Base-by-base conservation (phyloP, 2,888 invertebrate species). In the Aporophyla lueneburgensis region DNA sequence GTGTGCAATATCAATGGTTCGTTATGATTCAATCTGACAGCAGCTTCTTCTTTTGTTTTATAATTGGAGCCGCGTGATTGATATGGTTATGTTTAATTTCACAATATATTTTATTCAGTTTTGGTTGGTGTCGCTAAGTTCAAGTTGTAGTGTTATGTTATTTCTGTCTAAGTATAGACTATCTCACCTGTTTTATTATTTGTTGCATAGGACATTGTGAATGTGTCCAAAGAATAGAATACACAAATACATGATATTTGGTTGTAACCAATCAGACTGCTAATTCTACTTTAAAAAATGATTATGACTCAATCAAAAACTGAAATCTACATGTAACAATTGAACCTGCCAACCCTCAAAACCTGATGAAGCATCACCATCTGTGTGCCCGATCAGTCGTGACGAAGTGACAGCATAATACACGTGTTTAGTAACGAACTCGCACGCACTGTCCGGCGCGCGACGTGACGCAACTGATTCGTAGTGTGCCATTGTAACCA, bases 401-500 rank as follows among this genome's bases (percentile, higher is more conserved):
- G 69, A 58, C 78, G 49, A 58, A 78, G 75, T 84, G 84, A 84
- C 84, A 84, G 75, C 84, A 62, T 76, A 80, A 83, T 71, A 66
- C 74, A 59, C 78, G 69, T 75, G 84, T 80, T 81, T 78, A 84
- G 84, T 71, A 84, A 81, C 71, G 40, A 63, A 51, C 76, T 27
- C 49, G 54, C 84, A 74, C 84, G 84, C 80, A 76, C 84, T 74
- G 74, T 74, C 83, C 84, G 71, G 51, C 61, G 73, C 80, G 84
- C 84, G 71, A 46, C 61, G 73, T 84, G 84, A 84, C 69, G 84
- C 84, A 84, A 84, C 78, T 40, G 21, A 63, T 58, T 79, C 58
- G 69, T 80, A 84, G 62, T 76, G 77, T 83, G 77, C 80, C 76
- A 80, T 67, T 85, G 83, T 87, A 87, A 85, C 80, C 75, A 85